Percentiles rank a stretch among this genome's conserved stretches.
Evolutionary conservation across 2,888 invertebrate species (phyloP).

Genomic region (Campoplex nolae): DNA sequence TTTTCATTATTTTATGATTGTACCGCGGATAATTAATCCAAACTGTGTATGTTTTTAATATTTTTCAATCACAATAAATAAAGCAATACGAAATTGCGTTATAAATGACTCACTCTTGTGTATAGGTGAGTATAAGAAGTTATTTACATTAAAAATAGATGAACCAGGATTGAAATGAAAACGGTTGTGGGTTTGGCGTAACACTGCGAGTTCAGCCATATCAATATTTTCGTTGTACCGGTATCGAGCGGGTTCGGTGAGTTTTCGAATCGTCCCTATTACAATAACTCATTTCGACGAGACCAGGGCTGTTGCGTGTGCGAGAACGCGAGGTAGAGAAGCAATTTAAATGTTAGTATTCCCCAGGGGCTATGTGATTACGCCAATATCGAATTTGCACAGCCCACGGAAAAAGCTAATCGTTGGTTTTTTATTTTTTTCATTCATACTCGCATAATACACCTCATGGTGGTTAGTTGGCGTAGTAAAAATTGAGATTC

Average conservation of each 20-base stretch:
- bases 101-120: not conserved
- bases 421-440: not conserved
- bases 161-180: constrained; percentile 8
- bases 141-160: constrained; percentile 3
- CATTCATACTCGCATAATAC: not conserved
- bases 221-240: constrained; percentile 43
- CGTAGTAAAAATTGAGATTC: not conserved
- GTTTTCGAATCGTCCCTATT: constrained; percentile 48
- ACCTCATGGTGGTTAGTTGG: not conserved
- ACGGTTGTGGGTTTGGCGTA: constrained; percentile 3
- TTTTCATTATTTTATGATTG: not conserved
- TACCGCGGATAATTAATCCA: not conserved
- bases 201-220: not conserved
- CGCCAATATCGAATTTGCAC: constrained; percentile 48
- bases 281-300: constrained; percentile 55
- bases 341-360: constrained; percentile 59
- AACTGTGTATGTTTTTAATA: not conserved
- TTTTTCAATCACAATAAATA: not conserved
- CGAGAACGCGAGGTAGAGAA: constrained; percentile 24
- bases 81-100: not conserved
- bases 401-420: constrained; percentile 38
- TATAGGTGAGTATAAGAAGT: not conserved
- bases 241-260: constrained; percentile 18
- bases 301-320: constrained; percentile 24
- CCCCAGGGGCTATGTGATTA: constrained; percentile 53